Percentiles rank a stretch among this genome's conserved stretches.
phyloP scores from a whole-genome alignment of 2,113 vertebrate genomes.

The Caranx ignobilis region DNA sequence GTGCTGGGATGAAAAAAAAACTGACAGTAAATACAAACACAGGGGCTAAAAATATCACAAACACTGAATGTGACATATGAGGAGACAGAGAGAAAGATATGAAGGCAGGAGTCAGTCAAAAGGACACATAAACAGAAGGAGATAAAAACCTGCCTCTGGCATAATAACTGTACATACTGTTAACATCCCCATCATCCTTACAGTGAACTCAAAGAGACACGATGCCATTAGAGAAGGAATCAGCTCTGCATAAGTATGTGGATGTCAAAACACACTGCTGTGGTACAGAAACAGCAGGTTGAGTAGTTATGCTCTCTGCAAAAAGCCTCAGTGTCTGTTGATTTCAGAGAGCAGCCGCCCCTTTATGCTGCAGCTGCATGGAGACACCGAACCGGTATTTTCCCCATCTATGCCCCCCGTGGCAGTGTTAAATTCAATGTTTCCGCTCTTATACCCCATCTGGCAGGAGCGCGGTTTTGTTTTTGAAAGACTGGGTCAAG shows the following conservation, averaged over 20 bases:
- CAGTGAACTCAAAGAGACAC: constrained; percentile 47
- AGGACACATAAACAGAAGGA: constrained; percentile 9
- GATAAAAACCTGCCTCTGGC: constrained; percentile 8
- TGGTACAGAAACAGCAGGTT: constrained; percentile 35
- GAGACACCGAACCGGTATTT: constrained; percentile 56
- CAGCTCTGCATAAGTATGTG: constrained; percentile 37
- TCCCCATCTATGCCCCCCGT: constrained; percentile 36
- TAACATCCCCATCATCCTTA: constrained; percentile 43
- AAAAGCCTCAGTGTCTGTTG: constrained; percentile 48
- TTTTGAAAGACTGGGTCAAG: constrained; percentile 66
- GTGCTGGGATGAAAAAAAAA: constrained; percentile 28
- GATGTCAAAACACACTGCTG: constrained; percentile 59
- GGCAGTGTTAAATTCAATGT: constrained; percentile 65
- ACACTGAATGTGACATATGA: constrained; percentile 33
- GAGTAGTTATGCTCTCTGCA: constrained; percentile 26
- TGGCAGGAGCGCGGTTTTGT: constrained; percentile 46
- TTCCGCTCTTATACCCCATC: constrained; percentile 56
- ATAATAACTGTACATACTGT: constrained; percentile 43
- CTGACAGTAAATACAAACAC: constrained; percentile 47
- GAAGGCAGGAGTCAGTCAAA: background rate
- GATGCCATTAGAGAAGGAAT: constrained; percentile 37
- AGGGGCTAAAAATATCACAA: constrained; percentile 56
- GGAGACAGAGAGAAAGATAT: constrained; percentile 13
- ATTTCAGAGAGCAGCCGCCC: constrained; percentile 53
- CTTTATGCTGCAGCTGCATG: constrained; percentile 52